These are phyloP conservation scores for Hyles lineata DNA, from an alignment of 2,888 invertebrate species.

Conservation along the genomic window DNA sequence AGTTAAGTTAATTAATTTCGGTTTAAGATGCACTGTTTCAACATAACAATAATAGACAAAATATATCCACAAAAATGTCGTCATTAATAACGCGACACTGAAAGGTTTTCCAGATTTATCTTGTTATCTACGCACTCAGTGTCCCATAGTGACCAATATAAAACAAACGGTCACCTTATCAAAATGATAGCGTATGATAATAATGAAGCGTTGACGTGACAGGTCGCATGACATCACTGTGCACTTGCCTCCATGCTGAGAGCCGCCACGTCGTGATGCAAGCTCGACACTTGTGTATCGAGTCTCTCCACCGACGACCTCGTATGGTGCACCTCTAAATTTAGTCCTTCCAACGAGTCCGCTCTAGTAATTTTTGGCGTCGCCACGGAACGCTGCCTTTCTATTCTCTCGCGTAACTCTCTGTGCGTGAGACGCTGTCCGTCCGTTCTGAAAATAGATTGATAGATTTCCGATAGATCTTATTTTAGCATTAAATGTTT, in stretches of 20 bases:
- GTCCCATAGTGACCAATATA: conserved; percentile 18
- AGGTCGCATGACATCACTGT: conserved; percentile 31
- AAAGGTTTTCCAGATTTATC: neutral
- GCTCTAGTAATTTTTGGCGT: conserved; percentile 81
- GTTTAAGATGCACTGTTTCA: no score
- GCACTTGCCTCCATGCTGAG: conserved; percentile 90
- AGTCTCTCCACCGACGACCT: conserved; percentile 88
- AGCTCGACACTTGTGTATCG: conserved; percentile 91
- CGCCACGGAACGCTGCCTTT: conserved; percentile 87
- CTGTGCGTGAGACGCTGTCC: conserved; percentile 74
- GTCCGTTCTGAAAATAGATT: conserved; percentile 59
- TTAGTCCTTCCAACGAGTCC: conserved; percentile 86
- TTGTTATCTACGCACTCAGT: neutral
- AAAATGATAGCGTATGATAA: conserved; percentile 50
- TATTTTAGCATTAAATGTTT: conserved; percentile 7
- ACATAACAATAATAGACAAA: no score
- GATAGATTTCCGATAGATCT: conserved; percentile 25
- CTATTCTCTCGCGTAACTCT: conserved; percentile 87
- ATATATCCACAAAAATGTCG: no score
- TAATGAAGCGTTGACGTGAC: conserved; percentile 45
- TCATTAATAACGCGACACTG: neutral
- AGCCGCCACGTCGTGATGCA: conserved; percentile 94
- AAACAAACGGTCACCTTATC: conserved; percentile 43
- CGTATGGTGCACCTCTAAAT: conserved; percentile 83
- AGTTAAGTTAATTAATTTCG: no score